Conservation (phyloP, 1,140 invertebrate genomes). For the Harpegnathos saltator region DNA sequence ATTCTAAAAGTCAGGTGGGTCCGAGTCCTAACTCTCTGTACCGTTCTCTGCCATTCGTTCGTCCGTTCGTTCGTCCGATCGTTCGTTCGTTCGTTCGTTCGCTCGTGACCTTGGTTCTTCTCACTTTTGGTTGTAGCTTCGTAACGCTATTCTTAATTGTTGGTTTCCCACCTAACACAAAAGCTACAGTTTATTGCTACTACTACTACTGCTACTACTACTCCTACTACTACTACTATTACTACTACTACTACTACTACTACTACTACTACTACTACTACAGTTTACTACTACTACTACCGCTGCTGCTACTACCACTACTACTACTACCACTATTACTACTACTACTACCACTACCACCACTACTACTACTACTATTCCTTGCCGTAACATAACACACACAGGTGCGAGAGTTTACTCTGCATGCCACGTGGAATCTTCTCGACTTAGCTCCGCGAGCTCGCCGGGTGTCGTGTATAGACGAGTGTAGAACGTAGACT, state of each 20-base stretch:
- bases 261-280: neutral
- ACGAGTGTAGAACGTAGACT: constrained; percentile 22
- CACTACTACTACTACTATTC: neutral
- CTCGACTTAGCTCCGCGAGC: constrained; percentile 7
- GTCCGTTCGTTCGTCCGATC: constrained; percentile 67
- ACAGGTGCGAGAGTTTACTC: constrained; percentile 45
- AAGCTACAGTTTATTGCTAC: no score
- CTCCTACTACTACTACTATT: constrained; percentile 12
- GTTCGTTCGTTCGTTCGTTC: constrained; percentile 59
- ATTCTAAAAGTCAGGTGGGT: constrained; percentile 88
- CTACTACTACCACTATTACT: neutral
- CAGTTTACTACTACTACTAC: neutral
- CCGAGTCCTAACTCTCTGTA: constrained; percentile 81
- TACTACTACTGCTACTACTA: neutral
- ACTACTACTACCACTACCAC: constrained; percentile 3
- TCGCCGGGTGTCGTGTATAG: constrained; percentile 9
- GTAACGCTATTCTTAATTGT: constrained; percentile 60
- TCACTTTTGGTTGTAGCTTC: constrained; percentile 70
- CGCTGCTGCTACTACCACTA: neutral
- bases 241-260: neutral
- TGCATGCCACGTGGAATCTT: constrained; percentile 58
- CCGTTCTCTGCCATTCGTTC: constrained; percentile 68
- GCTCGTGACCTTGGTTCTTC: constrained; percentile 73
- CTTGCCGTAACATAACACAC: constrained; percentile 12
- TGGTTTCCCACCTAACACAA: constrained; percentile 64